A percentile compares a stretch with the other conserved stretches of the same genome.
These are phyloP conservation scores for Equus przewalskii DNA, from an alignment of 2,113 vertebrate species.

Conservation along the genomic window DNA sequence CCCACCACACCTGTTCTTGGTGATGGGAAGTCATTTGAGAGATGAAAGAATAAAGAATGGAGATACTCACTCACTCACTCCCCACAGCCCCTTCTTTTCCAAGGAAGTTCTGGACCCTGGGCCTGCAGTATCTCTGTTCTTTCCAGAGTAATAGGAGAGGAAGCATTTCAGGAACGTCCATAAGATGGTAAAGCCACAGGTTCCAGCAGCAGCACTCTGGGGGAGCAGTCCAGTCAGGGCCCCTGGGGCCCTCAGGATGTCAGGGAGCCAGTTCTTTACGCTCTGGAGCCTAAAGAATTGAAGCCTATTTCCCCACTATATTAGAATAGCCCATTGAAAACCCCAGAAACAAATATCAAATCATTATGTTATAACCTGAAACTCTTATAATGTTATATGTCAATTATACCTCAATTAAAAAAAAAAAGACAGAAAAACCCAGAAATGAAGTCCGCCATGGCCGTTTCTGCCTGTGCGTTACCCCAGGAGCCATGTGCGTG, in stretches of 20 bases:
- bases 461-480: not conserved
- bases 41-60: conserved; percentile 26
- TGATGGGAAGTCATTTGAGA: conserved; percentile 69
- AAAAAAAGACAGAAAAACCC: not conserved
- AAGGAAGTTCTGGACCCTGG: not conserved
- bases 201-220: not conserved
- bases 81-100: not conserved
- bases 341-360: not conserved
- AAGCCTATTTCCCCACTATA: not conserved
- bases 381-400: not conserved
- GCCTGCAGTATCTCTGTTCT: not conserved
- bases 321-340: not conserved
- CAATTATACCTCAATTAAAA: not conserved
- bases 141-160: not conserved
- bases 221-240: not conserved
- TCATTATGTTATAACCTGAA: not conserved
- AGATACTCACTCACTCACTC: not conserved
- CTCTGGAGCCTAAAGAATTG: not conserved
- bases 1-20: conserved; percentile 75
- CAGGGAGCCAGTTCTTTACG: not conserved
- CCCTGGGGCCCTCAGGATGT: not conserved
- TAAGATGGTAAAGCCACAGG: not conserved
- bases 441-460: not conserved
- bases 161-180: not conserved
- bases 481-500: not conserved